Evolutionary conservation across 2,888 invertebrate genomes (phyloP), one percentile per base, ranked within the genome.

Genomic region (Malachius bipustulatus): DNA sequence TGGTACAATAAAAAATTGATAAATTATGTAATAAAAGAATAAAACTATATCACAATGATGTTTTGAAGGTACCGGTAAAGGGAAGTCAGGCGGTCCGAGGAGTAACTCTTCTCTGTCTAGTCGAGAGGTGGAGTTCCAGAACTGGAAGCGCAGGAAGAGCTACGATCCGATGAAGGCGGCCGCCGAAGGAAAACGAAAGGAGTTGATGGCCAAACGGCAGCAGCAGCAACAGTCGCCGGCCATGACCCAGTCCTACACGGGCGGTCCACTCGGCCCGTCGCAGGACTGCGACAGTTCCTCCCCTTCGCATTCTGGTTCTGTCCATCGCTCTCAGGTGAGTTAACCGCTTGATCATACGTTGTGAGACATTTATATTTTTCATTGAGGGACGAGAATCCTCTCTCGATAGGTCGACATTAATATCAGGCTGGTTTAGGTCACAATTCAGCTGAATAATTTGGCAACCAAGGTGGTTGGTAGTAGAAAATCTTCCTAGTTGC

Each of bases 91-190:
- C 3, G 70, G 70, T 36, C 74, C 72, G 41, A 64, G 81, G 35
- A 73, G 73, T 49, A 74, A 73, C 53, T 82, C 82, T 15, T 78
- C 80, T 0, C 62, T 82, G 3, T 78, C 80, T 1, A 69, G 77
- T 29, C 77, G 81, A 59, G 89, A 90, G 61, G 77, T 79, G 4
- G 84, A 88, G 55, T 77, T 89, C 67, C 89, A 89, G 60, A 93
- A 93, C 66, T 96, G 94, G 94, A 88, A 91, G 57, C 73, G 94
- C 39, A 70, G 96, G 42, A 93, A 93, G 51, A 89, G 85, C 48
- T 96, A 96, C 63, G 91, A 96, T 66, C 94, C 94, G 15, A 80
- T 88, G 75, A 85, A 82, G 59, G 88, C 93, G 0, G 93, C 91
- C 0, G 87, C 87, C 12, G 88, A 90, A 57, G 90, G 83, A 14